Conservation (phyloP, 2,113 vertebrate genomes). For the Porphyrio hochstetteri region DNA sequence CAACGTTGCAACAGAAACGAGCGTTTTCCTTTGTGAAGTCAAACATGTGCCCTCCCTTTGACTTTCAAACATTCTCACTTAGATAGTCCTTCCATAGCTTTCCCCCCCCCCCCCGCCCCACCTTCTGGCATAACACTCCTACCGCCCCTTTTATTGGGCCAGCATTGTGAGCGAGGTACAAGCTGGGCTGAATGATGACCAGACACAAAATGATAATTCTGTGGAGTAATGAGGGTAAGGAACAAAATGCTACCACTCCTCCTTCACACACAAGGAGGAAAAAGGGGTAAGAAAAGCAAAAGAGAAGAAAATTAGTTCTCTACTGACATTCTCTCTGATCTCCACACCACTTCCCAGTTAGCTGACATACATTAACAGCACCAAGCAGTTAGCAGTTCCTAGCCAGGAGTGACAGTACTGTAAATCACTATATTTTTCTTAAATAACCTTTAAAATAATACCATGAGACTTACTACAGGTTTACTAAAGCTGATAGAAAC, state of each 20-base stretch:
- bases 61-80: constrained; percentile 22
- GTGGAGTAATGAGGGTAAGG: not conserved
- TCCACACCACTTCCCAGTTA: not conserved
- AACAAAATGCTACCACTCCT: not conserved
- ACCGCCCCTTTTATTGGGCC: not conserved
- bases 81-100: not conserved
- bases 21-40: constrained; percentile 58
- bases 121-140: not conserved
- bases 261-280: not conserved
- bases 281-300: not conserved
- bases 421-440: not conserved
- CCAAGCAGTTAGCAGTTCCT: not conserved
- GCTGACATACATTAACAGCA: not conserved
- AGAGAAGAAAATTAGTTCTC: not conserved
- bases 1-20: constrained; percentile 46
- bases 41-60: constrained; percentile 1
- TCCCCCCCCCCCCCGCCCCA: not conserved
- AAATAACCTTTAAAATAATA: not conserved
- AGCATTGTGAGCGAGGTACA: not conserved
- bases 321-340: not conserved
- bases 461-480: not conserved
- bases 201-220: not conserved
- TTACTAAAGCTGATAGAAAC: not conserved
- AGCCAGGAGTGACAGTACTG: not conserved
- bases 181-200: not conserved